Conservation (phyloP, 2,113 vertebrate species). For the Hirundichthys speculiger region DNA sequence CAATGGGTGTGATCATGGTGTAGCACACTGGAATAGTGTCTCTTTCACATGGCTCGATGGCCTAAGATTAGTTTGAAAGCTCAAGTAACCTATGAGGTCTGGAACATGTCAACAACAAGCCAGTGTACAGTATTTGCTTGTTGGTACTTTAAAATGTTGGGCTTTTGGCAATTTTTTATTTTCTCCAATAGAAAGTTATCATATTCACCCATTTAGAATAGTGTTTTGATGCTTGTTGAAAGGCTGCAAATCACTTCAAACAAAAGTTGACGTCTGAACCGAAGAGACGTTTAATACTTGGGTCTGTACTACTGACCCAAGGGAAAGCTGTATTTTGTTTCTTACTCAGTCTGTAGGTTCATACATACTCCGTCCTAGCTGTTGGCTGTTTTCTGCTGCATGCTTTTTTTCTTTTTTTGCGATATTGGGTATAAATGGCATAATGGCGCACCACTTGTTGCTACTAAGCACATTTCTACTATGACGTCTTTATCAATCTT, state of each 20-base stretch:
- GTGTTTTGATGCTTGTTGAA: no score
- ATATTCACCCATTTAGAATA: neutral
- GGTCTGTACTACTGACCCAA: no score
- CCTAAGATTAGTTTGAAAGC: constrained; percentile 73
- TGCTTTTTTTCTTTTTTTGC: neutral
- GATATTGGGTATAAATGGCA: neutral
- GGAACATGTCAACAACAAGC: constrained; percentile 47
- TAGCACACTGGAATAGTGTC: constrained; percentile 40
- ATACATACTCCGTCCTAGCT: no score
- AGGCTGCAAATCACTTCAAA: neutral
- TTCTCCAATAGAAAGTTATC: neutral
- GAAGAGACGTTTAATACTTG: no score
- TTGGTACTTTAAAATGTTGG: constrained; percentile 8
- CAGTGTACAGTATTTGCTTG: neutral
- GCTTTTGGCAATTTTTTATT: constrained; percentile 1
- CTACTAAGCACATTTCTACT: neutral
- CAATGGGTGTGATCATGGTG: constrained; percentile 64
- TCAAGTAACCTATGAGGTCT: constrained; percentile 59
- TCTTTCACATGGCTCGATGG: constrained; percentile 65
- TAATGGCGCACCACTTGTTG: neutral
- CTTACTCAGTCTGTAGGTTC: neutral
- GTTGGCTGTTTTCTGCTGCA: no score
- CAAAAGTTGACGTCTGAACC: no score
- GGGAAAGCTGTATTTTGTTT: no score
- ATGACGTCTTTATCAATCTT: neutral